phyloP scores from a whole-genome alignment of 2,888 invertebrate species.

The Drosophila birchii region DNA sequence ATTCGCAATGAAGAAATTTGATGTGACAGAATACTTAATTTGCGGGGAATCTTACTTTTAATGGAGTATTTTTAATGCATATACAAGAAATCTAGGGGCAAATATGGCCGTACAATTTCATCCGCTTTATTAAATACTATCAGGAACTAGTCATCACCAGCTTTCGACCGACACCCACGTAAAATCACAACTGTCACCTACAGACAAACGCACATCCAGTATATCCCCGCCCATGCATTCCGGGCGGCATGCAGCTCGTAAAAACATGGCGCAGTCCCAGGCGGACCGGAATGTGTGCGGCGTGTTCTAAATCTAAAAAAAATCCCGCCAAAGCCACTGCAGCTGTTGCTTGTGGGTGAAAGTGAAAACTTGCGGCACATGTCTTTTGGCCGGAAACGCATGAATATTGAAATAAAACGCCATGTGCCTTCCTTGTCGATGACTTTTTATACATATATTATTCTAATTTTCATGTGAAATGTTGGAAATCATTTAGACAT shows the following conservation, averaged over 20 bases:
- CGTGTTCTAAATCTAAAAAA: constrained; percentile 62
- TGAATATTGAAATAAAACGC: constrained; percentile 66
- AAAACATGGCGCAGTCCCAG: constrained; percentile 41
- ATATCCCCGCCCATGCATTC: constrained; percentile 2
- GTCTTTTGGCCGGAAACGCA: constrained; percentile 65
- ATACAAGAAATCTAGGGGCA: background rate
- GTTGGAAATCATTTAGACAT: background rate
- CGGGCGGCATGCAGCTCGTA: constrained; percentile 40
- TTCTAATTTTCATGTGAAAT: background rate
- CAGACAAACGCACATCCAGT: constrained; percentile 20
- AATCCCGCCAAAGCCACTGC: constrained; percentile 48
- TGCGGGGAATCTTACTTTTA: constrained; percentile 6
- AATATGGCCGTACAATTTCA: background rate
- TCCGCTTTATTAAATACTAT: background rate
- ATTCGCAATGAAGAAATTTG: constrained; percentile 20
- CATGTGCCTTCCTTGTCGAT: constrained; percentile 45
- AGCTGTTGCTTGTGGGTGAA: constrained; percentile 62
- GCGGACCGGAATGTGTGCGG: constrained; percentile 47
- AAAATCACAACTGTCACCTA: constrained; percentile 50
- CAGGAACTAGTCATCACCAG: constrained; percentile 4
- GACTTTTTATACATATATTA: constrained; percentile 17
- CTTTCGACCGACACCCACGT: constrained; percentile 56
- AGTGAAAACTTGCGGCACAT: constrained; percentile 62
- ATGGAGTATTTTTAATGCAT: background rate
- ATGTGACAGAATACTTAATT: constrained; percentile 14